Base-by-base conservation (phyloP, 2,888 invertebrate genomes). In the Tetragonula carbonaria region DNA sequence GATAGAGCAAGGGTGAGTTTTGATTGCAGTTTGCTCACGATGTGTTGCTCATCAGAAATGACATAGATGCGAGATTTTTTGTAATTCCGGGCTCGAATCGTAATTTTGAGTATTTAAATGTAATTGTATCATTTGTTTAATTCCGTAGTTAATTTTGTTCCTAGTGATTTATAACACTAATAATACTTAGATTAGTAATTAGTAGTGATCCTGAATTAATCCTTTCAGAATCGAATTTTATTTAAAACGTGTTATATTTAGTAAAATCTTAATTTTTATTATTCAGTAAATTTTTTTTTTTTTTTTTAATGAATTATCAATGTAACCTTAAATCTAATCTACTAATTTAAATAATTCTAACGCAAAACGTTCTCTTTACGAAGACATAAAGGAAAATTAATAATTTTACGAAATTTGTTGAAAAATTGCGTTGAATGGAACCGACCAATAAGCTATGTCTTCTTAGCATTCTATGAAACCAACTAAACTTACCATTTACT, bases 1-100 rank as follows among this genome's bases (percentile, higher is more conserved):
- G 95, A 97, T 96, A 95, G 97, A 97, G 94, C 97, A 97, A 95
- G 97, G 97, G 96, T 96, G 92, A 96, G 96, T 96, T 62, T 70
- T n/a, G 23, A 4, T 18, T 55, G n/a, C 18, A 18, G 16, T 28
- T 4, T 57, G 2, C 21, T 14, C 4, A 28, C 18, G 18, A 33
- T 55, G 63, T 18, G 55, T 18, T 33, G 70, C 68, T 74, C 14
- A 33, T 50, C 55, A n/a, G 21, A 38, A 21, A 38, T 21, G 6
- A 6, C 3, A 8, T 28, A 18, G 16, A 62, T 18, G 4, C 16
- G 16, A 62, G 14, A 57, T 57, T n/a, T 57, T n/a, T n/a, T 2
- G 13, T 13, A 13, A 2, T n/a, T 57, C 11, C 13, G 13, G n/a
- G 2, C n/a, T 4, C n/a, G n/a, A 57, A n/a, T n/a, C 13, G 13